Evolutionary conservation across 2,888 invertebrate species (phyloP).

Genomic region (Trissolcus japonicus): DNA sequence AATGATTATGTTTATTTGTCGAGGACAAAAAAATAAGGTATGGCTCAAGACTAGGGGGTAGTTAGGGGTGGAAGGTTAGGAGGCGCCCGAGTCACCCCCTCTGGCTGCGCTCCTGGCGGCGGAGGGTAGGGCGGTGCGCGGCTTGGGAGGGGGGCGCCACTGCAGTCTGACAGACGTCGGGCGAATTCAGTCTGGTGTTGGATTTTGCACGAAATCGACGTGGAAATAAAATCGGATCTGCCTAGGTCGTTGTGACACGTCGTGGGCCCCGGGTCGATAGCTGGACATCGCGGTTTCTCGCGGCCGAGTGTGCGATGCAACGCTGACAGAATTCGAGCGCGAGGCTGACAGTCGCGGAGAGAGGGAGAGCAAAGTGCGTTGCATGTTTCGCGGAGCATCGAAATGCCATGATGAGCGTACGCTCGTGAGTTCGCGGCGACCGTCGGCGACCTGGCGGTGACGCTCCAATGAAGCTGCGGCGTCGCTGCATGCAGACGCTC

Average conservation of each 20-base stretch:
- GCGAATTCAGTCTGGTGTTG: conserved; percentile 73
- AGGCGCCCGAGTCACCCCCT: conserved; percentile 9
- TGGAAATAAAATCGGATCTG: background rate
- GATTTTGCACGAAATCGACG: conserved; percentile 65
- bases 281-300: conserved; percentile 9
- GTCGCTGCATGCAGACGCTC: conserved; percentile 75
- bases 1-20: conserved; percentile 1
- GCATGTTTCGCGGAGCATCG: conserved; percentile 48
- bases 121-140: conserved; percentile 57
- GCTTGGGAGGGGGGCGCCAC: conserved; percentile 60
- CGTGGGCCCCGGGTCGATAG: background rate
- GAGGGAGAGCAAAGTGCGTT: conserved; percentile 32
- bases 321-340: background rate
- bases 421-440: conserved; percentile 64
- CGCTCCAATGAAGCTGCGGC: conserved; percentile 75
- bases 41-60: background rate
- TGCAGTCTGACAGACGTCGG: conserved; percentile 71
- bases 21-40: background rate
- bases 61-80: background rate
- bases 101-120: conserved; percentile 23
- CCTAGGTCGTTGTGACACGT: background rate
- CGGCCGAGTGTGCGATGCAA: conserved; percentile 1
- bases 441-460: conserved; percentile 73
- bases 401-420: conserved; percentile 56
- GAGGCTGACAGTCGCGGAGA: background rate